Evolutionary conservation across 1,140 invertebrate species (phyloP), one percentile per base, ranked within the genome.

Genomic region (Aphaenogaster rudis): DNA sequence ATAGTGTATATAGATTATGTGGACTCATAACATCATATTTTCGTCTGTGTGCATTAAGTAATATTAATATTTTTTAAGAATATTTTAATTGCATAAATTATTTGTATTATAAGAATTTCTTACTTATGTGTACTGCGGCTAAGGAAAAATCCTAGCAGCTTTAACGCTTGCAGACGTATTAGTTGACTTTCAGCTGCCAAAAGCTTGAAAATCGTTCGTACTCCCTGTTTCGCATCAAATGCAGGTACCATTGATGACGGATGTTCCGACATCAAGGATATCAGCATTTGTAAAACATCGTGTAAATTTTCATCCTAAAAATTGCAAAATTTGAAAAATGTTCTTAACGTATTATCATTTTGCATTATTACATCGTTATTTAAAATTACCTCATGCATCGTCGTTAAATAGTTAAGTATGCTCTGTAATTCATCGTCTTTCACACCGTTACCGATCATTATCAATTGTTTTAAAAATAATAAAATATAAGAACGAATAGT

Each of bases 1-100:
- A 96, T 86, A 99, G 95, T 21, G 99, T 99, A 96, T 99, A 99
- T 90, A 99, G 96, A 96, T 99, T 99, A 95, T 99, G 97, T 5
- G 99, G 99, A 91, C 98, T 99, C 98, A 99, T 99, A 15, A 99
- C 98, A 95, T 99, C 99, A 94, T 99, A 99, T 95, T 99, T 99
- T 88, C 99, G 96, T 96, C 98, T 99, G 64, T 8, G 81, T 17
- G 2, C 15, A 21, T 77, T 85, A 50, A 36, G 2, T 11, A 69
- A 61, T 17, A 36, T 71, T 42, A 33, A 39, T 33, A 11, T 52
- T 50, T 50, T 5, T 36, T 28, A 36, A 74, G 15, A 3, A 61
- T 82, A 33, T 76, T 21, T 28, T 72, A 15, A 17, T 74, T 8
- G 3, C 2, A 28, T 17, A 9, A 61, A 33, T 71, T 59, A 71